Base-by-base conservation (phyloP, 2,797 vertebrate genomes). In the Platalea minor region DNA sequence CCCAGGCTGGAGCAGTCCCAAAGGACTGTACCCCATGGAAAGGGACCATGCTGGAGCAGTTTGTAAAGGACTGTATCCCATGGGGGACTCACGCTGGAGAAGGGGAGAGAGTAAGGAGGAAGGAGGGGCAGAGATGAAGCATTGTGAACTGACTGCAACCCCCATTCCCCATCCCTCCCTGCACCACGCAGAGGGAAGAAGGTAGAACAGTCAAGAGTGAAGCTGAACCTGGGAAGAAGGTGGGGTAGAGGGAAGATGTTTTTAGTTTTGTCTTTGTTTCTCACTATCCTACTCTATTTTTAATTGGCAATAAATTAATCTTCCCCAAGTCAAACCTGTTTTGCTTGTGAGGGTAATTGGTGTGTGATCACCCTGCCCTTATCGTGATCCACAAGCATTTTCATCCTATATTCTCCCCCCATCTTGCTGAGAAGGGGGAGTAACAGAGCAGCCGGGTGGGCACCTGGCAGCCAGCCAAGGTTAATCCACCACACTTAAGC, bases 221-320 rank as follows among this genome's bases (percentile, higher is more conserved):
- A 31, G 17, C 7, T 60, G 25, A 61, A 17, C 17, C 48, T 68
- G 10, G 11, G 19, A 60, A 60, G n/a, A 53, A 17, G 13, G 10
- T 4, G 8, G 11, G 4, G 1, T 5, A 6, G 3, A 7, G 10
- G 2, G 8, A 73, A 65, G 28, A 24, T 41, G 7, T 3, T 31
- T 67, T 65, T 35, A 73, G 17, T 31, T 65, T 57, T 53, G 9
- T 11, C 24, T 60, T 73, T 73, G 24, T 60, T 85, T 79, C 39
- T 67, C 25, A 53, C n/a, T 79, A 26, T 13, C 9, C 10, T 51
- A 45, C 11, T 50, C 14, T 45, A n/a, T 26, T 78, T 78, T 56
- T n/a, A 72, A 45, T 29, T 57, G 11, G 10, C 23, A 50, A 31
- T 45, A 60, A 85, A 78, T 43, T 63, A 56, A 90, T 26, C 16